Evolutionary conservation across 1,140 invertebrate genomes (phyloP).

Genomic region (Nephila pilipes): DNA sequence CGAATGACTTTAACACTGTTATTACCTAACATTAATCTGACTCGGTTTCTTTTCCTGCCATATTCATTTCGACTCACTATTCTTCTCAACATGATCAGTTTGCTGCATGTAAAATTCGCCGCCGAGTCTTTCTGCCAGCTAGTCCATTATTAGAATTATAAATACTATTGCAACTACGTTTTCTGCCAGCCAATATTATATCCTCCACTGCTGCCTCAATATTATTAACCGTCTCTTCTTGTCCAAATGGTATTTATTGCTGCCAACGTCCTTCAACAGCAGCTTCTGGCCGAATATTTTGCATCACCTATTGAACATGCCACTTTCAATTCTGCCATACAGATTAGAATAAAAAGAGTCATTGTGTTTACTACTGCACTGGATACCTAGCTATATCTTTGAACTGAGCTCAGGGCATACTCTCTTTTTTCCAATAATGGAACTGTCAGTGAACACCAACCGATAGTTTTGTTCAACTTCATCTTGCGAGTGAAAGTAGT

Average conservation of each 20-base stretch:
- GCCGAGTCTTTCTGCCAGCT: slow-evolving; percentile 71
- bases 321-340: slow-evolving; percentile 70
- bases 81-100: slow-evolving; percentile 57
- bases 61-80: slow-evolving; percentile 40
- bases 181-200: slow-evolving; percentile 70
- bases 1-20: slow-evolving; percentile 47
- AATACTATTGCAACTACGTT: slow-evolving; percentile 57
- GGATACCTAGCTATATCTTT: not conserved
- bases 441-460: not conserved
- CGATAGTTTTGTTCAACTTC: too few species aligned
- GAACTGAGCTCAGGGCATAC: not conserved
- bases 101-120: slow-evolving; percentile 75
- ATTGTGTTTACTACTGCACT: slow-evolving; percentile 68
- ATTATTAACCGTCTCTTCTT: slow-evolving; percentile 75
- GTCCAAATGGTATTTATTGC: slow-evolving; percentile 73
- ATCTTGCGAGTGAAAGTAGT: too few species aligned
- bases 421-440: not conserved
- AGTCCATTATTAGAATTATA: slow-evolving; percentile 53
- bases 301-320: slow-evolving; percentile 62
- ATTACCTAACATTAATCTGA: slow-evolving; percentile 4
- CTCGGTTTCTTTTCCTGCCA: slow-evolving; percentile 65
- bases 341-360: slow-evolving; percentile 45
- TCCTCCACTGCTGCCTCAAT: slow-evolving; percentile 70
- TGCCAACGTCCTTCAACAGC: slow-evolving; percentile 74
- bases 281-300: slow-evolving; percentile 75